Conservation (phyloP, 2,113 vertebrate genomes). For the Callipepla squamata region DNA sequence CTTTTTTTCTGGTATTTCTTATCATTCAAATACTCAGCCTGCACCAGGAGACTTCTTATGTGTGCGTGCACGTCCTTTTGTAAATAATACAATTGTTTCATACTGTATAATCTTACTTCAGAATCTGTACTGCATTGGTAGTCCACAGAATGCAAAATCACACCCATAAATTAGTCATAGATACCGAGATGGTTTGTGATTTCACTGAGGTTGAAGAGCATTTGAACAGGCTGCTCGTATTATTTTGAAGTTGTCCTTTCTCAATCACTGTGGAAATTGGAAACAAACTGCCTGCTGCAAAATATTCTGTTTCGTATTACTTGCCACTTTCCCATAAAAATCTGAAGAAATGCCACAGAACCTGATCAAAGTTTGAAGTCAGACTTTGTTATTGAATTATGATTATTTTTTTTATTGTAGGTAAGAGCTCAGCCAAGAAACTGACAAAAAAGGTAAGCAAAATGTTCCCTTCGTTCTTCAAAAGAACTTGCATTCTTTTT, state of each 20-base stretch:
- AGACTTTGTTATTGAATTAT: slow-evolving; percentile 53
- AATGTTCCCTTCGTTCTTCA: slow-evolving; percentile 24
- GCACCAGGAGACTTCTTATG: not conserved
- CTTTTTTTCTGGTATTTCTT: not conserved
- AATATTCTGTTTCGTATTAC: slow-evolving; percentile 68
- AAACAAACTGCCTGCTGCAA: slow-evolving; percentile 39
- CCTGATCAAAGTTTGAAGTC: slow-evolving; percentile 67
- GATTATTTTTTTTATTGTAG: slow-evolving; percentile 63
- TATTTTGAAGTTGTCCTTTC: slow-evolving; percentile 31
- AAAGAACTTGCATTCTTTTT: slow-evolving; percentile 59
- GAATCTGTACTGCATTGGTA: not conserved
- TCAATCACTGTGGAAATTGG: slow-evolving; percentile 34
- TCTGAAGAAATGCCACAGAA: slow-evolving; percentile 57
- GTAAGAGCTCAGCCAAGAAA: slow-evolving; percentile 78
- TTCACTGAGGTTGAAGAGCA: not conserved
- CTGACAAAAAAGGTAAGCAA: slow-evolving; percentile 80
- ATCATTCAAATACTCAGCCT: not conserved
- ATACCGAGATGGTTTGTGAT: not conserved
- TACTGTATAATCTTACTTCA: not conserved
- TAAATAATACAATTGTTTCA: not conserved
- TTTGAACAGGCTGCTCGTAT: slow-evolving; percentile 39
- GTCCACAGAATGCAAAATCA: not conserved
- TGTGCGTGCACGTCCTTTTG: not conserved
- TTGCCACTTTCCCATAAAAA: slow-evolving; percentile 55
- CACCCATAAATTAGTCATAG: not conserved